A percentile compares a stretch with the other conserved stretches of the same genome.
Conservation (phyloP, 2,113 vertebrate genomes). For the Cheilinus undulatus region DNA sequence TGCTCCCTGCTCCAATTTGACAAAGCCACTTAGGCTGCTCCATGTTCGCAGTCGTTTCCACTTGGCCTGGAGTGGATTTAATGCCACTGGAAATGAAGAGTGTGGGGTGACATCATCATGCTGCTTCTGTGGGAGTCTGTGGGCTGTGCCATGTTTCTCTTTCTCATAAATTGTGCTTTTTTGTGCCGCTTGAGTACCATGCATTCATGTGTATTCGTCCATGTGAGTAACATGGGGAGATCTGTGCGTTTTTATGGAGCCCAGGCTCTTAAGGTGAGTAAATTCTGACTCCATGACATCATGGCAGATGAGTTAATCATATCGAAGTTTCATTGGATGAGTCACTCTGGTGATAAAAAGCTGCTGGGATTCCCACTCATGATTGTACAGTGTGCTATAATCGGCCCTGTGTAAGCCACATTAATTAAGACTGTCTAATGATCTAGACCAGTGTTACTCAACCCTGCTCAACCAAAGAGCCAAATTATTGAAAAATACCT, state of each 20-base stretch:
- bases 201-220: neutral
- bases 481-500: no score
- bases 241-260: slow-evolving; percentile 56
- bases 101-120: slow-evolving; percentile 65
- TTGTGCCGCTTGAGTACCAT: neutral
- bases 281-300: slow-evolving; percentile 74
- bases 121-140: slow-evolving; percentile 19
- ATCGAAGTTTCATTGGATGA: slow-evolving; percentile 73
- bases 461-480: no score
- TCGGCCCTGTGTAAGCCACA: no score
- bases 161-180: neutral
- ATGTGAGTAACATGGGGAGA: neutral
- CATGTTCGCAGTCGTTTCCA: slow-evolving; percentile 62
- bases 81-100: slow-evolving; percentile 66
- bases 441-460: no score
- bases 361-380: slow-evolving; percentile 39
- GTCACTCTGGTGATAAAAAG: slow-evolving; percentile 52
- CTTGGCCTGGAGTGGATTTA: slow-evolving; percentile 67
- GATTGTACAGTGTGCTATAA: neutral
- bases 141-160: slow-evolving; percentile 4
- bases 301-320: slow-evolving; percentile 77
- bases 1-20: slow-evolving; percentile 63
- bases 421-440: no score
- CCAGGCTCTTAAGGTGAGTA: slow-evolving; percentile 55
- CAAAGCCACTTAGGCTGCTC: slow-evolving; percentile 63